Conservation (phyloP, 2,888 invertebrate species). For the Monoplex corrugatus region DNA sequence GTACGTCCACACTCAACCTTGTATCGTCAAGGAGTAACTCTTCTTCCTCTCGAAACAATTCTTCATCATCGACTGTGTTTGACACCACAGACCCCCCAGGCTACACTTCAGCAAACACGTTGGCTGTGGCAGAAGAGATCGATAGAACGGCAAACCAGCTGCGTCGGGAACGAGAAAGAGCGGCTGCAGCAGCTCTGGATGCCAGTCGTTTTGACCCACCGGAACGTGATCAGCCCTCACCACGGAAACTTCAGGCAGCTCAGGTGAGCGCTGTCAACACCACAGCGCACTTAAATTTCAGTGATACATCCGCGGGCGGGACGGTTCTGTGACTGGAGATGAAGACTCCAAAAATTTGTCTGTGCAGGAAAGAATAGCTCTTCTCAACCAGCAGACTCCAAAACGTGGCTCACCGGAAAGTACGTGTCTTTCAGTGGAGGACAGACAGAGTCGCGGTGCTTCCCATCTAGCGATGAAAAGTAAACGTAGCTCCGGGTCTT, state of each 20-base stretch:
- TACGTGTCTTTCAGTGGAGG: background rate
- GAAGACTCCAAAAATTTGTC: constrained; percentile 34
- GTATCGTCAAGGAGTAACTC: constrained; percentile 36
- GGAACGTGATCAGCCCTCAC: constrained; percentile 63
- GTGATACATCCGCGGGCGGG: background rate
- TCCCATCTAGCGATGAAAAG: background rate
- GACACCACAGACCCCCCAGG: constrained; percentile 45
- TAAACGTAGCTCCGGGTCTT: background rate
- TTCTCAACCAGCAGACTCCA: constrained; percentile 39
- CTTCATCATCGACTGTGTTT: constrained; percentile 50
- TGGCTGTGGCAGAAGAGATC: constrained; percentile 63
- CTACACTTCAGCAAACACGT: constrained; percentile 43
- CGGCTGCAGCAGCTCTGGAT: constrained; percentile 57
- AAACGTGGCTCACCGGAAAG: background rate
- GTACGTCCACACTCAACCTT: constrained; percentile 5
- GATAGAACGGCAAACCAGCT: constrained; percentile 70
- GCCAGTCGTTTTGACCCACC: constrained; percentile 72
- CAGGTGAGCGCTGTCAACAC: background rate
- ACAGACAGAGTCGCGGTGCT: background rate
- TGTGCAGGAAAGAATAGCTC: constrained; percentile 52
- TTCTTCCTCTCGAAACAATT: constrained; percentile 42
- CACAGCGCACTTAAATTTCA: background rate
- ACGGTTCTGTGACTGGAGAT: background rate
- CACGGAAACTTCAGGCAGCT: background rate
- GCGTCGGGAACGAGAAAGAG: constrained; percentile 54